phyloP scores from a whole-genome alignment of 1,140 invertebrate genomes.

The Nixonia krombeini region DNA sequence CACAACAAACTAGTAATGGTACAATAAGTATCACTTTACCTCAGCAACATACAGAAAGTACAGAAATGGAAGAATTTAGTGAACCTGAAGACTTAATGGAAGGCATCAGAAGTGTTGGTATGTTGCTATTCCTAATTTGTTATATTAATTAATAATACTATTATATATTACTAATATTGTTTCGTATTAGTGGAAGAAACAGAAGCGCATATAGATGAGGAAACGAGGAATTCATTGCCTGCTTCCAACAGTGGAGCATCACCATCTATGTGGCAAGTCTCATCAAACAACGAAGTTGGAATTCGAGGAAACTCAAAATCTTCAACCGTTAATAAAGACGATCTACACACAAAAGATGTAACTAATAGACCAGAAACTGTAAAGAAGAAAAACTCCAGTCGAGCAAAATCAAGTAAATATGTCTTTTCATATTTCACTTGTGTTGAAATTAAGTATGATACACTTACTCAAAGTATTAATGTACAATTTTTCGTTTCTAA shows the following conservation, averaged over 20 bases:
- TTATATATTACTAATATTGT: background rate
- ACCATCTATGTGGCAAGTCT: slow-evolving; percentile 60
- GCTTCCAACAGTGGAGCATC: slow-evolving; percentile 42
- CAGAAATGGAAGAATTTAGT: slow-evolving; percentile 79
- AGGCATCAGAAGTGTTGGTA: slow-evolving; percentile 80
- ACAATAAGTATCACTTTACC: slow-evolving; percentile 53
- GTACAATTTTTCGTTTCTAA: too few species aligned
- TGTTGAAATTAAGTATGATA: background rate
- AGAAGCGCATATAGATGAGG: slow-evolving; percentile 67
- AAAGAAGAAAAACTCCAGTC: slow-evolving; percentile 62
- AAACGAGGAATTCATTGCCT: slow-evolving; percentile 58
- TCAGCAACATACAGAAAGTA: slow-evolving; percentile 55
- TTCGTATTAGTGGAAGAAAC: slow-evolving; percentile 69
- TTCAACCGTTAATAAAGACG: slow-evolving; percentile 55
- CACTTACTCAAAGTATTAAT: too few species aligned
- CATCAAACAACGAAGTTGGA: slow-evolving; percentile 60
- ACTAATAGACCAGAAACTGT: slow-evolving; percentile 59
- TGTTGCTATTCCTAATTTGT: too few species aligned
- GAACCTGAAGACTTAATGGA: slow-evolving; percentile 88
- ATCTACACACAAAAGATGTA: slow-evolving; percentile 61
- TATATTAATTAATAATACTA: slow-evolving; percentile 1
- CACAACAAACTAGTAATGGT: slow-evolving; percentile 57
- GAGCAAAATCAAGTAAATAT: slow-evolving; percentile 52
- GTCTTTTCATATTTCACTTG: background rate
- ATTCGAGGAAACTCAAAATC: slow-evolving; percentile 57